Conservation (phyloP, 2,797 vertebrate genomes). For the Acomys russatus region DNA sequence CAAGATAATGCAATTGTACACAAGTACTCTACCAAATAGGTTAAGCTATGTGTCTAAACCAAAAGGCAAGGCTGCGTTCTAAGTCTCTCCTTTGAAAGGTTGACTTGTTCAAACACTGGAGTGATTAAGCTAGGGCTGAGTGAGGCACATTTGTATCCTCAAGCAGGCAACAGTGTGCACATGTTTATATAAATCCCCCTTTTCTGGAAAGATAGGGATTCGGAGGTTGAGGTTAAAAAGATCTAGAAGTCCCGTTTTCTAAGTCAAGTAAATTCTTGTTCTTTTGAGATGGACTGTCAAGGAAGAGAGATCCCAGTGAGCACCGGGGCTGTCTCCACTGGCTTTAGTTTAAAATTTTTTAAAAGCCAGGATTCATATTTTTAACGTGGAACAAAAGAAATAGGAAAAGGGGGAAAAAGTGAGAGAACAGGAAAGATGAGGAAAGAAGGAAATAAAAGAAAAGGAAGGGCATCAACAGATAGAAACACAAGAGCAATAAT, state of each 20-base stretch:
- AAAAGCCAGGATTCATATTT: background rate
- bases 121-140: constrained; percentile 21
- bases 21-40: background rate
- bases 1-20: background rate
- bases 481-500: background rate
- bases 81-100: constrained; percentile 38
- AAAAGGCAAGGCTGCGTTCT: constrained; percentile 16
- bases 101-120: constrained; percentile 37
- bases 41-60: background rate
- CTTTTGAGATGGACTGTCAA: constrained; percentile 49
- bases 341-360: background rate
- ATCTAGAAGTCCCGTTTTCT: constrained; percentile 64
- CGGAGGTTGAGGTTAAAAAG: constrained; percentile 53
- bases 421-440: background rate
- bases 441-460: background rate
- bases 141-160: background rate
- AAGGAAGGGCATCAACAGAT: background rate
- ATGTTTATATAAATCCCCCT: constrained; percentile 41
- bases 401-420: background rate
- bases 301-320: constrained; percentile 29
- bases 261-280: constrained; percentile 49
- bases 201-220: constrained; percentile 43
- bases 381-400: background rate
- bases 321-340: background rate
- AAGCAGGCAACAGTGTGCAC: background rate